phyloP scores from a whole-genome alignment of 53 echinoderm and acorn worm species.

The Henricia sp. region DNA sequence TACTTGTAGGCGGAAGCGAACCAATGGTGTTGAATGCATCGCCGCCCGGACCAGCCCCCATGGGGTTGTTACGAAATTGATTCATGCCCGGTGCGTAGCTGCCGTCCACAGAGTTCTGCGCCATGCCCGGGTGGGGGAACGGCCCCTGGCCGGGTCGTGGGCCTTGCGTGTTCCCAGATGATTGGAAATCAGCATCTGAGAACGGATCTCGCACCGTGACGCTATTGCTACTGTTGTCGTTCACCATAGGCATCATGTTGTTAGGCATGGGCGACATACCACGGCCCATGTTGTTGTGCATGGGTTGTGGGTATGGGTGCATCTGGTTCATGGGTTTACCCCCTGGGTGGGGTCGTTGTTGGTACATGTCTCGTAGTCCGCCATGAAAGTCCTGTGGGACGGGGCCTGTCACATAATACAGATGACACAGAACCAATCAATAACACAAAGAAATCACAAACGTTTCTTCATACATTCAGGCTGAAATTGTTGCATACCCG shows the following conservation, averaged over 20 bases:
- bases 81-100: slow-evolving; percentile 54
- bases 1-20: slow-evolving; percentile 43
- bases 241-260: slow-evolving; percentile 69
- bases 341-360: slow-evolving; percentile 52
- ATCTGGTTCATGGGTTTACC: slow-evolving; percentile 73
- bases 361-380: slow-evolving; percentile 48
- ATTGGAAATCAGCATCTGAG: slow-evolving; percentile 74
- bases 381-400: slow-evolving; percentile 50
- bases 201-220: slow-evolving; percentile 96
- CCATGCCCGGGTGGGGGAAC: slow-evolving; percentile 43
- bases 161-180: slow-evolving; percentile 50
- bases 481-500: too few relatives aligned
- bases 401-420: slow-evolving; percentile 1
- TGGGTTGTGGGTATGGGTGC: slow-evolving; percentile 71
- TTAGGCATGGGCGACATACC: slow-evolving; percentile 82
- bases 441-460: too few relatives aligned
- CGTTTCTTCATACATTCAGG: background rate
- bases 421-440: too few relatives aligned
- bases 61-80: slow-evolving; percentile 60
- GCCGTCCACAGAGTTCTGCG: slow-evolving; percentile 59
- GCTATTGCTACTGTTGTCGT: slow-evolving; percentile 71
- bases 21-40: slow-evolving; percentile 53
- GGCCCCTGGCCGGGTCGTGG: slow-evolving; percentile 44
- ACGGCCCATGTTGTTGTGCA: slow-evolving; percentile 79
- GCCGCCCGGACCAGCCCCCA: slow-evolving; percentile 6